Conservation (phyloP, 2,113 vertebrate species). For the Scophthalmus maximus region DNA sequence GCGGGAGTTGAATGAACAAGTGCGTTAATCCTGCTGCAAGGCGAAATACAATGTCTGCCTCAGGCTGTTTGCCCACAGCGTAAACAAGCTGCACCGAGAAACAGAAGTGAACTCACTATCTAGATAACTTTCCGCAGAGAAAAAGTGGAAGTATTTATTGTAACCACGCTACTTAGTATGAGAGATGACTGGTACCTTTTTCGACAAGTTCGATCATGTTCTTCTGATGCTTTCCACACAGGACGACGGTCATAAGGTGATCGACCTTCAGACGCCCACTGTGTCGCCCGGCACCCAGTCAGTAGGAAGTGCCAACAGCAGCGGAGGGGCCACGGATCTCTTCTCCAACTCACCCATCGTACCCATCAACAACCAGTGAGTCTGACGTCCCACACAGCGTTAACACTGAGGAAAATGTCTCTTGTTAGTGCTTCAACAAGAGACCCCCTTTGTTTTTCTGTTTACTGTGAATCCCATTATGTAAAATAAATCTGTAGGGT, state of each 20-base stretch:
- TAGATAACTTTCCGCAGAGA: background rate
- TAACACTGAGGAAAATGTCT: background rate
- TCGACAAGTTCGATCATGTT: background rate
- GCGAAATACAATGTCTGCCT: background rate
- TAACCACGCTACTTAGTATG: too few relatives aligned
- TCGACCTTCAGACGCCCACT: conserved; percentile 88
- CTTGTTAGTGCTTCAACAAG: background rate
- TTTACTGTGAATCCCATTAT: conserved; percentile 19
- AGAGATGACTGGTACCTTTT: background rate
- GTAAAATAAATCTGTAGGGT: conserved; percentile 2
- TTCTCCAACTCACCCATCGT: conserved; percentile 86
- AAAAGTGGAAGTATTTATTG: background rate
- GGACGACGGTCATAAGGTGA: conserved; percentile 89
- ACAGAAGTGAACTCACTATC: background rate
- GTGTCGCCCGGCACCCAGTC: conserved; percentile 91
- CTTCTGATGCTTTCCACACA: conserved; percentile 56
- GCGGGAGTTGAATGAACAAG: background rate
- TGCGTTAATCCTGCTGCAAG: background rate
- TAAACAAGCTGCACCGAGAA: background rate
- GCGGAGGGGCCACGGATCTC: conserved; percentile 84
- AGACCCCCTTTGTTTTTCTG: background rate
- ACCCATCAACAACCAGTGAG: conserved; percentile 89
- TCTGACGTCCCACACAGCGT: background rate
- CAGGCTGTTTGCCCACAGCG: background rate
- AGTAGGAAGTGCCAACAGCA: conserved; percentile 88